Evolutionary conservation across 2,113 vertebrate species (phyloP).

Genomic region (Pteropus alecto): DNA sequence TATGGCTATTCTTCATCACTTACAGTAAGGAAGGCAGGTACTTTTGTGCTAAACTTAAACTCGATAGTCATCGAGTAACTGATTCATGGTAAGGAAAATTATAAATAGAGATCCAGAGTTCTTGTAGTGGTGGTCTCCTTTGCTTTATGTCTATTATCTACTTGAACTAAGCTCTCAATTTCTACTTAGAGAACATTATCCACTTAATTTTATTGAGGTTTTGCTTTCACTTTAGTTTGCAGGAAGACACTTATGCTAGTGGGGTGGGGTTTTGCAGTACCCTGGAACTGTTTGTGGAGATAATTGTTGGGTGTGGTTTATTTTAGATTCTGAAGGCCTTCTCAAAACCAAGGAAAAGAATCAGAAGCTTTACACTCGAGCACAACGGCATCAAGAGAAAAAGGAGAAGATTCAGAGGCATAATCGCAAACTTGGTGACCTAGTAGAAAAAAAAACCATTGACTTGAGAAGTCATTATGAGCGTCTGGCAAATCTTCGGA

Average conservation of each 20-base stretch:
- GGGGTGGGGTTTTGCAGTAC: neutral
- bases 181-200: neutral
- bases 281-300: neutral
- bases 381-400: slow-evolving; percentile 94
- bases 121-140: neutral
- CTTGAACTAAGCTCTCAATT: neutral
- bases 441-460: slow-evolving; percentile 87
- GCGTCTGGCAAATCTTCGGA: slow-evolving; percentile 87
- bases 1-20: neutral
- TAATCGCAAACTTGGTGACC: slow-evolving; percentile 90
- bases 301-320: slow-evolving; percentile 56
- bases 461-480: slow-evolving; percentile 88
- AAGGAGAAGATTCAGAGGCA: slow-evolving; percentile 96
- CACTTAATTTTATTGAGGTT: neutral
- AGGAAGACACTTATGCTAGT: neutral
- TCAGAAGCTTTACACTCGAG: slow-evolving; percentile 92
- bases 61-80: neutral
- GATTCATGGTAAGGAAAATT: neutral
- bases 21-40: neutral
- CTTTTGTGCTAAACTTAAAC: neutral
- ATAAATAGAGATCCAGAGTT: neutral
- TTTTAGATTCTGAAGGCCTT: slow-evolving; percentile 88
- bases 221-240: neutral
- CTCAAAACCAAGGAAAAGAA: slow-evolving; percentile 92
- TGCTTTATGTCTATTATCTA: neutral